Evolutionary conservation across 2,797 vertebrate genomes (phyloP), one percentile per base, ranked within the genome.

Genomic region (Hippopotamyrus pictus): DNA sequence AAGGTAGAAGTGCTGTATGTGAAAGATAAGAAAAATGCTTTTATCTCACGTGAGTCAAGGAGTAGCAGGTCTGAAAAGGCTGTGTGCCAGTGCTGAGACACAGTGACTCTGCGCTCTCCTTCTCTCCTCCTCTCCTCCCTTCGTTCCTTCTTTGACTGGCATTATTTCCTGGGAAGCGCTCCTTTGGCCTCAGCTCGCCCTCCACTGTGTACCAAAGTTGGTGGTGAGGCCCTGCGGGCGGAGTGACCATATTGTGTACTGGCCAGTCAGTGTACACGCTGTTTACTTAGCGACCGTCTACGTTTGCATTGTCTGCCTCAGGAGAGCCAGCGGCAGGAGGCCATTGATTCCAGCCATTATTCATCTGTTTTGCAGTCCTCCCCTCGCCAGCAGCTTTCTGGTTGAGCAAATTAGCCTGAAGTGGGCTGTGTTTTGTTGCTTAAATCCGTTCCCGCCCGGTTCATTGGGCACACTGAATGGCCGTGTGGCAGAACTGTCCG

Each of bases 401-500:
- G 93, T 93, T 95, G 92, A 95, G 86, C 69, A 89, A 86, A 89
- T 90, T 89, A 88, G 95, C 93, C 94, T 94, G 93, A 94, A 94
- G 94, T 95, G 93, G 94, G 94, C 93, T 93, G 94, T 94, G 94
- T 92, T 95, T 94, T 94, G 92, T 93, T 93, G 92, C 92, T 89
- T 93, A 95, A 94, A 95, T 94, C 94, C 93, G 95, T 95, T 94
- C 93, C 94, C 94, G 92, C 93, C 93, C 91, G 93, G 93, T 94
- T 95, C 95, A 96, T 93, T 93, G 94, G 94, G 92, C 93, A 93
- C 91, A 92, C 91, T 96, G 94, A 95, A 95, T 95, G 94, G 93
- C 57, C 33, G 46, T 29, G 62, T 44, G 88, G 79, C 57, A 46
- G 91, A 89, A 84, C 65, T 57, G 87, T 88, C 90, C 79, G 93